These are phyloP conservation scores for Spinus olivaceus DNA, from an alignment of 2,797 vertebrate species.

Conservation along the genomic window DNA sequence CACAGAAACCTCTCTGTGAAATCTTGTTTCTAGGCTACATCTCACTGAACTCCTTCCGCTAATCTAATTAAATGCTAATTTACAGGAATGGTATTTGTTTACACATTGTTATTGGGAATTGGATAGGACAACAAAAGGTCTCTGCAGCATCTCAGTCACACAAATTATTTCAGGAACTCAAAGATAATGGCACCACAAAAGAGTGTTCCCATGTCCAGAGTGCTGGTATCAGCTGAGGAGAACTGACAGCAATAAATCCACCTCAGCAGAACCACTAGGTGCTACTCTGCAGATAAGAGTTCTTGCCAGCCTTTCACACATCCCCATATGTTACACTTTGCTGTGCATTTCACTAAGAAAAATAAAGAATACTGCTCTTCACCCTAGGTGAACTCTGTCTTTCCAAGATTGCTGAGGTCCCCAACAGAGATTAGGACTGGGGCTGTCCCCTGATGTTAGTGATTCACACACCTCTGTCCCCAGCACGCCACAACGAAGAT, in stretches of 20 bases:
- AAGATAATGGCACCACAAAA: slow-evolving; percentile 29
- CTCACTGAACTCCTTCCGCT: neutral
- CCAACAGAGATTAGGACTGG: neutral
- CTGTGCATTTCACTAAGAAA: neutral
- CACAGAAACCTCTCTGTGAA: neutral
- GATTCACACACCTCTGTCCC: neutral
- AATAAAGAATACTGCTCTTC: neutral
- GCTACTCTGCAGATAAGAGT: neutral
- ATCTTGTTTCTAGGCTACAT: neutral
- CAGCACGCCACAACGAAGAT: neutral
- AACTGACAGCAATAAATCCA: neutral
- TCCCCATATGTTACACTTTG: neutral
- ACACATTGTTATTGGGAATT: neutral
- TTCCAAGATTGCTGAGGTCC: neutral
- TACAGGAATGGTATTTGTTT: slow-evolving; percentile 31
- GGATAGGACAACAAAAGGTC: neutral
- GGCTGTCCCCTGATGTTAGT: neutral
- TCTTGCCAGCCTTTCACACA: neutral
- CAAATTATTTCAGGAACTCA: neutral
- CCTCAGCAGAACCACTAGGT: neutral
- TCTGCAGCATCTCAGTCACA: neutral
- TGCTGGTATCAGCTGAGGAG: neutral
- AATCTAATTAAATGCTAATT: slow-evolving; percentile 24
- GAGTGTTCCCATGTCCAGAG: neutral
- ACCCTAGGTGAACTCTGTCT: neutral